Conservation (phyloP, 92 coral and sea anemone genomes). For the Epizoanthus illoricatus region DNA sequence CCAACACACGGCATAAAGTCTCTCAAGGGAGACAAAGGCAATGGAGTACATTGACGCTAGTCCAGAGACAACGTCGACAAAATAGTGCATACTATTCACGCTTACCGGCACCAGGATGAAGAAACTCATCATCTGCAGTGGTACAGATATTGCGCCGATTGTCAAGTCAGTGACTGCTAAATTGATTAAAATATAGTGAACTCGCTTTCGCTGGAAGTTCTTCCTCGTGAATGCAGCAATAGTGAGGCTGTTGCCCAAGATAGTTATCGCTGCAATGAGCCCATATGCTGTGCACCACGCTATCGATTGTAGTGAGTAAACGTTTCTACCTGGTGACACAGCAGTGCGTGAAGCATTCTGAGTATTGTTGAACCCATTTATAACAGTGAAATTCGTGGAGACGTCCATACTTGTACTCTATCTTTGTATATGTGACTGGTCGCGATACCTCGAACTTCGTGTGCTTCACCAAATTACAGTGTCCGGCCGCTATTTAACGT, state of each 20-base stretch:
- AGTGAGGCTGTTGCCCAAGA: slow-evolving; percentile 23
- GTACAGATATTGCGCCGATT: not conserved
- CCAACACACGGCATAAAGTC: slow-evolving; percentile 11
- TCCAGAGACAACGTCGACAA: slow-evolving; percentile 8
- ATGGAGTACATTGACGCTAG: slow-evolving; percentile 28
- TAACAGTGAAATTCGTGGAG: too few relatives aligned
- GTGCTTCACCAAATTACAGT: too few relatives aligned
- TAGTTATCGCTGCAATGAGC: slow-evolving; percentile 1
- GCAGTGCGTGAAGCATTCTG: not conserved
- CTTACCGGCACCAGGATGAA: not conserved
- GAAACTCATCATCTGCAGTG: not conserved
- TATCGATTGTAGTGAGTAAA: not conserved
- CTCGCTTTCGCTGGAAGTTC: slow-evolving; percentile 18
- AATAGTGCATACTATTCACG: not conserved
- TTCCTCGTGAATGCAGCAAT: slow-evolving; percentile 12
- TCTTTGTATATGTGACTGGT: too few relatives aligned
- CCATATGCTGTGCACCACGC: not conserved
- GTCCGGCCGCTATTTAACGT: too few relatives aligned
- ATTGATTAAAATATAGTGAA: slow-evolving; percentile 26
- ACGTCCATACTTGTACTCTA: too few relatives aligned
- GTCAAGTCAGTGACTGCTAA: slow-evolving; percentile 18
- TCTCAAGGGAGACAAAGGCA: slow-evolving; percentile 17
- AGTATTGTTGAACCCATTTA: not conserved
- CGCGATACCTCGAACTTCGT: too few relatives aligned
- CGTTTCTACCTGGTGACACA: not conserved